Evolutionary conservation across 92 coral and sea anemone genomes (phyloP), one percentile per base, ranked within the genome.

Genomic region (Zoanthus solanderi): DNA sequence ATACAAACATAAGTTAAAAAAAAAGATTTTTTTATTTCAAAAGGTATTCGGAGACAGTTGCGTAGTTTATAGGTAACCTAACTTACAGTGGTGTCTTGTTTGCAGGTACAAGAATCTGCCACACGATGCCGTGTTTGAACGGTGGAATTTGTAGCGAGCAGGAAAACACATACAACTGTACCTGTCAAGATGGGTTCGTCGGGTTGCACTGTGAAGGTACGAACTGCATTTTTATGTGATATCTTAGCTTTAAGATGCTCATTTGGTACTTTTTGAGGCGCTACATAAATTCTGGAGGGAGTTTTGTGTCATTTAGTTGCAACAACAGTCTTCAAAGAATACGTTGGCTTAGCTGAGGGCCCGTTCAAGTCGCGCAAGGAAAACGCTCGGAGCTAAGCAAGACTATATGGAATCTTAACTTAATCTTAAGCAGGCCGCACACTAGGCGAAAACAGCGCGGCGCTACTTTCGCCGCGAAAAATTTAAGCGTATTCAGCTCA

Each of bases 131-230:
- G 46, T 97, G 99, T 71, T 76, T 93, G 56, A 95, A 95, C 29
- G 90, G 94, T 57, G 99, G 96, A 61, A 95, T 94, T 32, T 97
- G 99, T 52, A 95, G 91, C 48, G 99, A 97, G 83, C 95, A 89
- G 17, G 98, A 94, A 17, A 80, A 87, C 61, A 91, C 98, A 2
- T 95, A 92, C 88, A 95, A 91, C 86, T 97, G 99, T 67, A 87
- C 98, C 9, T 97, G 99, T 82, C 82, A 89, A 17, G 90, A 90
- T 57, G 99, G 99, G 14, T 92, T 83, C 79, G 93, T 94, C 23
- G 98, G 98, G 18, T 85, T 87, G 58, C 93, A 95, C 77, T 97
- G 99, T 65, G 99, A 93, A 91, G 87, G 99, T 97, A 91, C 17
- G 96, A 63, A 15, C 69, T 6, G 56, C 56, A 16, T 14, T 11